Base-by-base conservation (phyloP, 2,797 vertebrate species). In the Notolabrus celidotus region DNA sequence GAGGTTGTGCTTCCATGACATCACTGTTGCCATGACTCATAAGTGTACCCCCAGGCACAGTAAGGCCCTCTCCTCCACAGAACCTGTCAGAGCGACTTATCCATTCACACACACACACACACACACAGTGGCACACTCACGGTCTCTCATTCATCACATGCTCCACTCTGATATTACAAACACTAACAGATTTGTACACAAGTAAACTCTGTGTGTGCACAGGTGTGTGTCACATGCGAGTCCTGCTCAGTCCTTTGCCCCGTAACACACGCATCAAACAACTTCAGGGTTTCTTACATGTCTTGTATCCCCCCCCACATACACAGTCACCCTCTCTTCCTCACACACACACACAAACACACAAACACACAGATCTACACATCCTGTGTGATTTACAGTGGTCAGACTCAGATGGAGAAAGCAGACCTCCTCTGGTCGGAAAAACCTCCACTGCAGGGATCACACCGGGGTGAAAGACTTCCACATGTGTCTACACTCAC, bases 21-120 rank as follows among this genome's bases (percentile, higher is more conserved):
- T 94, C 91, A 93, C 81, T 82, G 83, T 92, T 90, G 86, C 88
- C 85, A 88, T 93, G 89, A 94, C 86, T 93, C 91, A 88, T 82
- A 82, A 77, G 75, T 74, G 79, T 70, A 74, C 77, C 87, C 80
- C 81, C 77, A 83, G 86, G 86, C 86, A 45, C 72, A 81, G 80
- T 74, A 76, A 82, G 83, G 80, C 73, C 63, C 75, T 75, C 74
- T 76, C 67, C 51, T 57, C 67, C 64, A 29, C 68, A 72, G 42
- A 68, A 79, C 31, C 76, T 74, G 67, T 84, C 79, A 76, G 19
- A 74, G 53, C 42, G 41, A 76, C 74, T 65, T 64, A 71, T 3
- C 33, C 19, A 29, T 36, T 4, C n/a, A 51, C 59, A 43, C 67
- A 63, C 47, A 51, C 42, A 43, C 64, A 61, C 68, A 47, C 56